Conservation (phyloP, 2,797 vertebrate genomes). For the Caiman crocodilus region DNA sequence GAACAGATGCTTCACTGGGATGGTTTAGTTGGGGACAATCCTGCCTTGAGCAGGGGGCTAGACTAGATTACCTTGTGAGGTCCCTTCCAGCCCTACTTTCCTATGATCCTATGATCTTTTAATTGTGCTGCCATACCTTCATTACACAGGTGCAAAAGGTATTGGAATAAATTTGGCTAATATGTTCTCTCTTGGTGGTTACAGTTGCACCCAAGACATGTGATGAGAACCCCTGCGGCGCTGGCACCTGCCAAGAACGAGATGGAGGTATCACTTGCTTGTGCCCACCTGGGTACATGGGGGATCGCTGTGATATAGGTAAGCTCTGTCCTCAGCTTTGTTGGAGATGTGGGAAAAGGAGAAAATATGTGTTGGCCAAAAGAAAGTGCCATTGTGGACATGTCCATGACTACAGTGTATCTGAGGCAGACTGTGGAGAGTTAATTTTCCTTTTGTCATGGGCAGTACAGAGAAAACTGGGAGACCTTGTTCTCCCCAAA, state of each 20-base stretch:
- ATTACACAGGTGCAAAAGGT: background rate
- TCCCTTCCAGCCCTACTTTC: no score
- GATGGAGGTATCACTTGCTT: conserved; percentile 70
- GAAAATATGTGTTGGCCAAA: background rate
- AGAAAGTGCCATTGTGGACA: rapidly evolving
- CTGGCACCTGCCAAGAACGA: conserved; percentile 75
- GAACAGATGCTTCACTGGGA: no score
- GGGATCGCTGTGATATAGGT: conserved; percentile 66
- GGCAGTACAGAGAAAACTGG: background rate
- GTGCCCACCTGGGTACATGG: conserved; percentile 61
- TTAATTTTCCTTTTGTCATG: background rate
- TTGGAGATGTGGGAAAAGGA: background rate
- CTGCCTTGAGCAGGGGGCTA: no score
- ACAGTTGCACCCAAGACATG: conserved; percentile 73
- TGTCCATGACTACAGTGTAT: background rate
- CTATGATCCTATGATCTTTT: no score
- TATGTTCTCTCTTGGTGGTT: background rate
- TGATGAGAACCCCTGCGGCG: conserved; percentile 78
- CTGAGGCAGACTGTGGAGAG: background rate
- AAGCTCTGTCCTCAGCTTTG: conserved; percentile 5
- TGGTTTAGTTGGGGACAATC: no score
- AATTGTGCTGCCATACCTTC: background rate
- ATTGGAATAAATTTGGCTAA: background rate
- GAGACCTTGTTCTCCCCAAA: background rate
- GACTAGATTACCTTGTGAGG: no score